Evolutionary conservation across 2,888 invertebrate genomes (phyloP), one percentile per base, ranked within the genome.

Genomic region (Cepaea hortensis): DNA sequence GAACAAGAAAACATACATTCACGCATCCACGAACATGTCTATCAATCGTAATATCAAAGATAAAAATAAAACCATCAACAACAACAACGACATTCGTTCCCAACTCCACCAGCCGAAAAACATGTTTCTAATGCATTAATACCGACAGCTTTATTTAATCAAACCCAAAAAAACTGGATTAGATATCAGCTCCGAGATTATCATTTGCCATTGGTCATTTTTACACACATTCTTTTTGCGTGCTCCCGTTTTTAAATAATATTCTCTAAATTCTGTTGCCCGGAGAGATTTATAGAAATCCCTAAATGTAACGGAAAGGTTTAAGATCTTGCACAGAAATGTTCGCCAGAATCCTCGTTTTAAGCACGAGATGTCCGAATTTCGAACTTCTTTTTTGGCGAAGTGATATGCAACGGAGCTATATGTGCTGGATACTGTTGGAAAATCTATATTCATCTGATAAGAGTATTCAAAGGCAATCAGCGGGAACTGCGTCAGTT

Each of bases 291-390:
- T 70, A 70, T 82, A n/a, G 23, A 20, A 48, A 72, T 82, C 15
- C 70, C 72, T 72, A 83, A 83, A 83, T 48, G 35, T 11, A 73
- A 73, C 61, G 3, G 73, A 72, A 7, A 55, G 72, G 55, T n/a
- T 83, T 55, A 73, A 73, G 55, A 61, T 72, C 55, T 48, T 61
- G 68, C n/a, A 4, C 65, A 15, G 46, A 20, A 62, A 65, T 62
- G 35, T 6, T 65, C 80, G 46, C 18, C 7, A n/a, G n/a, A 77
- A 77, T 55, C 61, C 77, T 7, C 7, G 77, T 77, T 77, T 23
- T 20, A 55, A 55, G 9, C 50, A 46, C 9, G n/a, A 77, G n/a
- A 20, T 61, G 23, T 77, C 55, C 11, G 6, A 3, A n/a, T 5
- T 9, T 77, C 55, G 55, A 11, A 55, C 50, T 46, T 23, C 9